phyloP scores from a whole-genome alignment of 35 echinoderm and acorn worm genomes.

The Holothuria glaberrima region DNA sequence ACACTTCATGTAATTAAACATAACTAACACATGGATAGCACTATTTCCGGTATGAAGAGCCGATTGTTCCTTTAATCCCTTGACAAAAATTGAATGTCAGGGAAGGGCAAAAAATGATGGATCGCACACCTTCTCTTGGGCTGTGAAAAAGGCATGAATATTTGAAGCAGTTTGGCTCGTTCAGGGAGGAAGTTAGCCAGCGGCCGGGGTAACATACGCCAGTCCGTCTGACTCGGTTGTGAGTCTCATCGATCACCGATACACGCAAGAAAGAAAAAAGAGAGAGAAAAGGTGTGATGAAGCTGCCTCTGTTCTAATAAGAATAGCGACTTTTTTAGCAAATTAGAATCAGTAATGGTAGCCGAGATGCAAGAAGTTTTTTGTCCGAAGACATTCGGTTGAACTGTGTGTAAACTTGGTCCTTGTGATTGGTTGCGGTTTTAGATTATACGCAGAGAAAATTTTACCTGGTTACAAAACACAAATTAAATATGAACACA shows the following conservation, averaged over 20 bases:
- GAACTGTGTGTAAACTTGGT: too few species aligned
- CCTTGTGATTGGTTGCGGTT: too few species aligned
- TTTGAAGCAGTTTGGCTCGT: constrained; percentile 49
- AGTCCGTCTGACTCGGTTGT: constrained; percentile 40
- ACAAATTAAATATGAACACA: too few species aligned
- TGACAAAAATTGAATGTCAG: background rate
- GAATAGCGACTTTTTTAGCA: constrained; percentile 36
- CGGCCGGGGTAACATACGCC: constrained; percentile 50
- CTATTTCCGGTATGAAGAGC: too few species aligned
- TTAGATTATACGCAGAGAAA: too few species aligned
- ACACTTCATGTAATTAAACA: too few species aligned
- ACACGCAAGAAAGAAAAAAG: background rate
- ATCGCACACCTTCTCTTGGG: constrained; percentile 45
- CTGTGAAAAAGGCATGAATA: constrained; percentile 55
- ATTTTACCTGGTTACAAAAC: too few species aligned
- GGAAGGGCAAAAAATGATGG: constrained; percentile 9
- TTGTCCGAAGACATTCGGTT: too few species aligned
- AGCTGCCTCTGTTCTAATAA: constrained; percentile 49
- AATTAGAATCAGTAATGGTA: constrained; percentile 39
- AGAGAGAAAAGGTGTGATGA: constrained; percentile 36
- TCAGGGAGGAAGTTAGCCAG: constrained; percentile 36
- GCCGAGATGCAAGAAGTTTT: too few species aligned
- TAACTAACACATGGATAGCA: too few species aligned
- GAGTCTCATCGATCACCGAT: constrained; percentile 39
- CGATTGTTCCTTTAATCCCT: too few species aligned